These are phyloP conservation scores for Puma concolor DNA, from an alignment of 2,113 vertebrate genomes.

Conservation along the genomic window DNA sequence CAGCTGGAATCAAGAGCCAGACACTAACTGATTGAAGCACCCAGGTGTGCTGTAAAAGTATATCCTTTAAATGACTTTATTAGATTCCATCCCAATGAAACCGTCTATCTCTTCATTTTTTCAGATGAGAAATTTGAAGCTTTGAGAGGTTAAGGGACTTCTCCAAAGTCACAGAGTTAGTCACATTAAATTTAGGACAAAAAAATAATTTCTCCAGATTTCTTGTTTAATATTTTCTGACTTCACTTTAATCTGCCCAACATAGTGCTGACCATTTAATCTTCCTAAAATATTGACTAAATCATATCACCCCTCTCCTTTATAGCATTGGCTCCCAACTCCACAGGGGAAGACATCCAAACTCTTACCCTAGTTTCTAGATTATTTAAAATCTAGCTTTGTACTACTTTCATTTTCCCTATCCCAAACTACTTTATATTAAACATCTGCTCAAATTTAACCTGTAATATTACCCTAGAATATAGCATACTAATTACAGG, in stretches of 20 bases:
- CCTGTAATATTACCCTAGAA: background rate
- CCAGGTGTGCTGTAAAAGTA: background rate
- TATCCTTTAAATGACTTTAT: background rate
- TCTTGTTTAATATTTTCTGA: background rate
- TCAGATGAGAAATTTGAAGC: background rate
- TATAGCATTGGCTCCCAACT: background rate
- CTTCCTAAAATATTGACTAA: background rate
- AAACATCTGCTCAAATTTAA: background rate
- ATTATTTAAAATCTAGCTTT: background rate
- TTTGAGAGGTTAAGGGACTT: background rate
- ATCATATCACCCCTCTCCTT: background rate
- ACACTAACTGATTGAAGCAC: too few relatives aligned
- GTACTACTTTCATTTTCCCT: background rate
- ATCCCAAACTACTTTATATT: background rate
- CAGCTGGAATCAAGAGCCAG: too few relatives aligned
- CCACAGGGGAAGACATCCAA: background rate
- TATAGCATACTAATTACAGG: background rate
- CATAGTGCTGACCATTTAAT: background rate
- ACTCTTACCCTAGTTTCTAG: background rate
- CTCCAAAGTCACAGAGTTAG: background rate
- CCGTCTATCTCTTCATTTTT: background rate
- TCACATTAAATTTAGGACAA: background rate
- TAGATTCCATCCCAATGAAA: slow-evolving; percentile 17
- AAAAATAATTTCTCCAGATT: background rate
- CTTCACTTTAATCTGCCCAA: background rate